Evolutionary conservation across 2,113 vertebrate genomes (phyloP).

Genomic region (Oncorhynchus tshawytscha): DNA sequence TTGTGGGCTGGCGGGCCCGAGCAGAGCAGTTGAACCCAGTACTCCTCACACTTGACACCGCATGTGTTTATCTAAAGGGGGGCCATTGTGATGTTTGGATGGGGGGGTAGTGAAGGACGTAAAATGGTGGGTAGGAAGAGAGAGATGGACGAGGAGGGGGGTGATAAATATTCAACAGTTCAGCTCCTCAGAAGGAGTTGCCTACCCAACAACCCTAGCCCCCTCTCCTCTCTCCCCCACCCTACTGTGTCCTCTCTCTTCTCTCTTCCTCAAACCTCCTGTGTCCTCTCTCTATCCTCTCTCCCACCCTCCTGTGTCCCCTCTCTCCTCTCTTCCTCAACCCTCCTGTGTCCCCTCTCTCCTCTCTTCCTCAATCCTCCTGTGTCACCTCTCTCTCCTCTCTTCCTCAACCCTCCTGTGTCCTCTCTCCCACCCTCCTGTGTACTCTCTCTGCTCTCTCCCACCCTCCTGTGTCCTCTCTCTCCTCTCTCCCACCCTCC

Average conservation of each 20-base stretch:
- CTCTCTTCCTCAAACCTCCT: no score
- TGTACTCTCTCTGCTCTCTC: no score
- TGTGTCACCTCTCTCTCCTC: no score
- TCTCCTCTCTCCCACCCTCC: no score
- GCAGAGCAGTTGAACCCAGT: conserved; percentile 86
- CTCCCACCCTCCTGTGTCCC: no score
- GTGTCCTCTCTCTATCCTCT: no score
- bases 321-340: no score
- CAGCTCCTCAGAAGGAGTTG: conserved; percentile 68
- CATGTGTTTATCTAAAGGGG: conserved; percentile 99
- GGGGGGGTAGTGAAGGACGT: conserved; percentile 58
- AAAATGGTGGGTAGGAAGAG: conserved; percentile 41
- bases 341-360: no score
- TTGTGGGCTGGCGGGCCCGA: conserved; percentile 81
- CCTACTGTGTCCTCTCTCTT: conserved; percentile 6
- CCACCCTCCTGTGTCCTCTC: no score
- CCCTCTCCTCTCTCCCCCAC: conserved; percentile 26
- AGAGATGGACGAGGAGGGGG: conserved; percentile 50
- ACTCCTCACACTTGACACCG: conserved; percentile 98
- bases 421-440: no score
- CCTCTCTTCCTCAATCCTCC: no score
- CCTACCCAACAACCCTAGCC: conserved; percentile 30
- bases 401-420: no score
- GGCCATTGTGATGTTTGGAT: conserved; percentile 80
- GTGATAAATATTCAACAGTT: conserved; percentile 97